phyloP scores from a whole-genome alignment of 2,888 invertebrate species.

The Seladonia tumulorum region DNA sequence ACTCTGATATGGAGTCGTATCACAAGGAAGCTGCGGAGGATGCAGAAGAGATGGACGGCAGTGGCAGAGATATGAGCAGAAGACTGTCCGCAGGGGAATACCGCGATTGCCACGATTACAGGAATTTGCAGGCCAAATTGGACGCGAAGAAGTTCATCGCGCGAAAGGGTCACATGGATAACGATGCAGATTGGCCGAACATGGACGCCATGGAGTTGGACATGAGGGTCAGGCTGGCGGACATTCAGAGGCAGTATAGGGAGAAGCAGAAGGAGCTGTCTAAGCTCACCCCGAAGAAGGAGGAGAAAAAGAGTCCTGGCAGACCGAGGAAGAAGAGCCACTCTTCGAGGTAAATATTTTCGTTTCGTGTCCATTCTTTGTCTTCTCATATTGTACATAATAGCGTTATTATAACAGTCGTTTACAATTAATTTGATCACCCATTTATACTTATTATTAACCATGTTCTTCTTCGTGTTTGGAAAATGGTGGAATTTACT shows the following conservation, averaged over 20 bases:
- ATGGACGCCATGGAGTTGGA: constrained; percentile 92
- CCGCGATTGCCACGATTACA: constrained; percentile 72
- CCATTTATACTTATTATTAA: no score
- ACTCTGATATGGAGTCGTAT: constrained; percentile 66
- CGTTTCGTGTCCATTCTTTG: no score
- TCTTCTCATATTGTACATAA: no score
- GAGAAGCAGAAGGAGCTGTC: constrained; percentile 94
- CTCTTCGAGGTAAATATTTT: constrained; percentile 70
- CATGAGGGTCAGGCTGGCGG: constrained; percentile 92
- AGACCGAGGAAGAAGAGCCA: constrained; percentile 85
- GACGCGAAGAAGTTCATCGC: constrained; percentile 79
- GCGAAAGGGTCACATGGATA: constrained; percentile 74
- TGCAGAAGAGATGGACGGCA: constrained; percentile 1
- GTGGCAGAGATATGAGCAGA: constrained; percentile 11
- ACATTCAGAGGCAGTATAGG: constrained; percentile 92
- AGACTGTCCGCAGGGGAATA: constrained; percentile 56
- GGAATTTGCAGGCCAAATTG: constrained; percentile 72
- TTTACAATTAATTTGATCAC: no score
- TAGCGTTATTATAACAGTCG: no score
- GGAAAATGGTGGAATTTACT: no score
- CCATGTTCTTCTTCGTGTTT: no score
- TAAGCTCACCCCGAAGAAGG: constrained; percentile 87
- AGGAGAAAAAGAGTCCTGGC: constrained; percentile 85
- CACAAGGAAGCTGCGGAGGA: background rate
- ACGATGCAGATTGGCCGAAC: constrained; percentile 82